A percentile compares a stretch with the other conserved stretches of the same genome.
phyloP scores from a whole-genome alignment of 1,140 invertebrate species.

The Ylistrum balloti region DNA sequence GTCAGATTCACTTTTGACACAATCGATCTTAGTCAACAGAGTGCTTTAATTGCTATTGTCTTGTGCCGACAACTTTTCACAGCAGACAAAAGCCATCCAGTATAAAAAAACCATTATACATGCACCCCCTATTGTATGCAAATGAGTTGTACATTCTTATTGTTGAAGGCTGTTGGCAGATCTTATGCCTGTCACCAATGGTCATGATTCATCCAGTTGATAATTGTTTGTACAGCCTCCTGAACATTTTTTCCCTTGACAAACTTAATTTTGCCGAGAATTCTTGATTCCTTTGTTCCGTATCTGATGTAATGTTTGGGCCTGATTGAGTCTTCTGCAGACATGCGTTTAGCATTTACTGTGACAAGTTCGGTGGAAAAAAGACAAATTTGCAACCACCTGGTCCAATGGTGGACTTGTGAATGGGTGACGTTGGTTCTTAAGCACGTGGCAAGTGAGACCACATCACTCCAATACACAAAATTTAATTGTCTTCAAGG shows the following conservation, averaged over 20 bases:
- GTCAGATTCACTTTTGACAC: conserved; percentile 1
- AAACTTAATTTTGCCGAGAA: conserved; percentile 41
- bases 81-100: conserved; percentile 32
- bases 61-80: conserved; percentile 15
- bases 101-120: conserved; percentile 21
- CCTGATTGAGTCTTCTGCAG: conserved; percentile 6
- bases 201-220: conserved; percentile 30
- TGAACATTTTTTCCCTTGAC: neutral
- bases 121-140: conserved; percentile 44
- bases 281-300: conserved; percentile 28
- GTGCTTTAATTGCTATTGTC: conserved; percentile 39
- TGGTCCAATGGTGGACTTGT: conserved; percentile 14
- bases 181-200: neutral
- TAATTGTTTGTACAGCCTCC: conserved; percentile 44
- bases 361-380: conserved; percentile 32
- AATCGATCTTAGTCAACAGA: conserved; percentile 34
- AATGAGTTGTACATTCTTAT: conserved; percentile 46
- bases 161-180: neutral
- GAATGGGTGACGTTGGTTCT: neutral
- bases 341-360: conserved; percentile 42
- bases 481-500: conserved; percentile 15
- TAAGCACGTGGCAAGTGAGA: conserved; percentile 11
- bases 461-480: neutral
- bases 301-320: conserved; percentile 45
- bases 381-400: conserved; percentile 41